Base-by-base conservation (phyloP, 2,113 vertebrate species). In the Myotis yumanensis region DNA sequence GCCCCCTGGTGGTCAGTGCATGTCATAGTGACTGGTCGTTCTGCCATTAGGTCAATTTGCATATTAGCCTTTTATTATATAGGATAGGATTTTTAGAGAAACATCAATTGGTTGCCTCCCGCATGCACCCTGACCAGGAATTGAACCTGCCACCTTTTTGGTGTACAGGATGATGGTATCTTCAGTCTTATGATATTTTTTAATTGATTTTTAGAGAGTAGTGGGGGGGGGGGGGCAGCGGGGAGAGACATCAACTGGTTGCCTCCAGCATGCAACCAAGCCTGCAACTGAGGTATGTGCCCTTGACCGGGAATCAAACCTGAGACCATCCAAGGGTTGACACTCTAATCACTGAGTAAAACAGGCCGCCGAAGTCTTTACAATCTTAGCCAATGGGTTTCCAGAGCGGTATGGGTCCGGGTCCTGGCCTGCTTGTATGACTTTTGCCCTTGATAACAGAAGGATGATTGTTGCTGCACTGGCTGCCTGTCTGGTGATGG, bases 191-290 rank as follows among this genome's bases (percentile, higher is more conserved):
- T 11, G 59, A 62, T 62, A 62, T 62, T 62, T 62, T 62, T 62
- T 11, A 62, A 59, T 59, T 59, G 23, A 25, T 25, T 59, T 59
- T 59, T 59, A 10, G 54, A 54, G 54, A 54, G 20, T 22, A 18
- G 54, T 0, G 22, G 3, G 23, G 23, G 1, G 9, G 57, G 57
- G 57, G 10, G n/a, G n/a, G n/a, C n/a, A n/a, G n/a, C n/a, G n/a
- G n/a, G n/a, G n/a, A n/a, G 20, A 30, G 25, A 62, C 64, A 66
- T 66, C 64, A 66, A 3, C n/a, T 32, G 14, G 64, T 66, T 32
- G 30, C 30, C 64, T 66, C 14, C 6, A 16, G 30, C 64, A 66
- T 66, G 30, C 15, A 66, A 11, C 57, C 57, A 59, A 59, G 23
- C 15, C 30, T 66, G 30, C 64, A 66, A n/a, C 30, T 32, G 32